Percentiles rank a stretch among this genome's conserved stretches.
These are phyloP conservation scores for Drosophila prostipennis DNA, from an alignment of 2,888 invertebrate species.

Conservation along the genomic window DNA sequence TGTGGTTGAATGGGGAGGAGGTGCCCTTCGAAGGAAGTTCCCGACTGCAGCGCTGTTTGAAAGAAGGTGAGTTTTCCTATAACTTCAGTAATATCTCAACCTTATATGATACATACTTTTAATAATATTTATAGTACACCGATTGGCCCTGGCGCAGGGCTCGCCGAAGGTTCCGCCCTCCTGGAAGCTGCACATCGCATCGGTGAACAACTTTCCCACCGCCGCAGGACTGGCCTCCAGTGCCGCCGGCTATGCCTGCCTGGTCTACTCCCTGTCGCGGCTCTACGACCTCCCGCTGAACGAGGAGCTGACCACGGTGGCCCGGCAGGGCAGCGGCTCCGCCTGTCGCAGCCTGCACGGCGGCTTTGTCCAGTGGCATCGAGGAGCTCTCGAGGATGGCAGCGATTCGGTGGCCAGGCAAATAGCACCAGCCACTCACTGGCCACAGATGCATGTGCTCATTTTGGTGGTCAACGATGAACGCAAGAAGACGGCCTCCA, in stretches of 20 bases:
- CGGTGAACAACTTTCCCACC: constrained; percentile 98
- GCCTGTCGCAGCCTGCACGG: constrained; percentile 97
- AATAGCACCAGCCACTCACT: constrained; percentile 90
- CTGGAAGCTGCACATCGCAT: constrained; percentile 93
- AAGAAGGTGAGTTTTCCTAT: constrained; percentile 86
- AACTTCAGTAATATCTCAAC: background rate
- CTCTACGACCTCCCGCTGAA: constrained; percentile 90
- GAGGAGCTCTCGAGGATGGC: constrained; percentile 88
- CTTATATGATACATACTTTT: background rate
- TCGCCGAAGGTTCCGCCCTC: constrained; percentile 83
- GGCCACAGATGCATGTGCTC: constrained; percentile 95
- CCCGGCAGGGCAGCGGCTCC: constrained; percentile 96
- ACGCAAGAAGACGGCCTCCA: constrained; percentile 93
- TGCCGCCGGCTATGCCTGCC: constrained; percentile 98
- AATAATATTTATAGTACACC: constrained; percentile 66
- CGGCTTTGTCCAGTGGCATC: constrained; percentile 97
- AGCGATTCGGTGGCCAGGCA: constrained; percentile 91
- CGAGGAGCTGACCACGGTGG: constrained; percentile 91
- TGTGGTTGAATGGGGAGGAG: constrained; percentile 96
- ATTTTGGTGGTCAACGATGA: constrained; percentile 94
- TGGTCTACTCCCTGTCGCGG: constrained; percentile 91
- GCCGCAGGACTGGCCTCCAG: constrained; percentile 99
- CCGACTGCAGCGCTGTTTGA: constrained; percentile 91
- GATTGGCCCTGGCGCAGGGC: constrained; percentile 70
- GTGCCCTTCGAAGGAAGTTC: constrained; percentile 90